A percentile compares a stretch with the other conserved stretches of the same genome.
Conservation (phyloP, 2,113 vertebrate genomes). For the Callipepla californica region DNA sequence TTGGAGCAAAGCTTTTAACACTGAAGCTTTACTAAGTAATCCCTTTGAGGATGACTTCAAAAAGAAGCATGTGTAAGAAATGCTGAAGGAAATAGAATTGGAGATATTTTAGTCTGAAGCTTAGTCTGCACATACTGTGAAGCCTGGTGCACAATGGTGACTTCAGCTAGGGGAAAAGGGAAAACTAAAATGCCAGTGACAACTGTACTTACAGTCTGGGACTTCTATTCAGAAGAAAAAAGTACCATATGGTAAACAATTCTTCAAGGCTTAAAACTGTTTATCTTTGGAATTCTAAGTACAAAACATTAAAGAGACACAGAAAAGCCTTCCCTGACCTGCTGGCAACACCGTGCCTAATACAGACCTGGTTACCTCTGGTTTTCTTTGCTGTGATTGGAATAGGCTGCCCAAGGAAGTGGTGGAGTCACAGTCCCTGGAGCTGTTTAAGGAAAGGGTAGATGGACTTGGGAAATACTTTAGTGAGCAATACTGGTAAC, state of each 20-base stretch:
- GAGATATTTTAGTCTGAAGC: conserved; percentile 23
- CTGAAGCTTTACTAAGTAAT: conserved; percentile 29
- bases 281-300: background rate
- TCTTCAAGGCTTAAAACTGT: background rate
- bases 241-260: background rate
- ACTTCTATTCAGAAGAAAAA: background rate
- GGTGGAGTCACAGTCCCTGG: too few species aligned
- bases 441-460: too few species aligned
- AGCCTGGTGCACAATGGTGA: background rate
- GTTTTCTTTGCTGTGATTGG: background rate
- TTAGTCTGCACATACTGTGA: conserved; percentile 7
- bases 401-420: too few species aligned
- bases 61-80: background rate
- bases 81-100: background rate
- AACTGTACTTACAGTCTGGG: background rate
- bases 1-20: conserved; percentile 18
- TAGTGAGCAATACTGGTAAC: too few species aligned
- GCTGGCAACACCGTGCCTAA: background rate
- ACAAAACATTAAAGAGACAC: background rate
- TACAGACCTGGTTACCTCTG: background rate
- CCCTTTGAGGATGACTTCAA: conserved; percentile 16
- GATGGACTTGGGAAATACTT: too few species aligned
- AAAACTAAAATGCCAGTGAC: conserved; percentile 26
- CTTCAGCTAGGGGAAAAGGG: background rate
- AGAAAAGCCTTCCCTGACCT: background rate